Conservation (phyloP, 2,888 invertebrate species). For the Sarcophaga caerulescens region DNA sequence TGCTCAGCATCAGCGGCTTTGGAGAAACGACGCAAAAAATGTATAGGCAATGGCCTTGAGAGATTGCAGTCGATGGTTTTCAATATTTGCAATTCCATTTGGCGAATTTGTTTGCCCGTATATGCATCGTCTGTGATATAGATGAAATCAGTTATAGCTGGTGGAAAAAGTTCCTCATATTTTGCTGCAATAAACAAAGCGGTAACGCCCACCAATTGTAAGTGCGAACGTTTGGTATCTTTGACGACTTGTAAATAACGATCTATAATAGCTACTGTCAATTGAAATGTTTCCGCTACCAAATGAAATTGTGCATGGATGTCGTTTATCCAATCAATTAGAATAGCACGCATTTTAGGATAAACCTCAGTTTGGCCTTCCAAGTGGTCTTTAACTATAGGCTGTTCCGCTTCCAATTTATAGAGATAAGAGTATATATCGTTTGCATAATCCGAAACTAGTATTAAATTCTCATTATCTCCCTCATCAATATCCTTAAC, state of each 20-base stretch:
- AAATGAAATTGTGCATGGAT: constrained; percentile 94
- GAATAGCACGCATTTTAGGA: constrained; percentile 92
- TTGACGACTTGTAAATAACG: constrained; percentile 87
- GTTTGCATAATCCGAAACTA: constrained; percentile 92
- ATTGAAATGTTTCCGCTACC: constrained; percentile 93
- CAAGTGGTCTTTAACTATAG: constrained; percentile 86
- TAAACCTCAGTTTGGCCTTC: constrained; percentile 86
- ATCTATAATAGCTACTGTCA: constrained; percentile 94
- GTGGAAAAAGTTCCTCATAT: constrained; percentile 96
- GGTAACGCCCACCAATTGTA: constrained; percentile 94
- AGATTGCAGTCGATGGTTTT: constrained; percentile 89
- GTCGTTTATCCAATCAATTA: constrained; percentile 97
- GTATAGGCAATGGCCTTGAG: constrained; percentile 92
- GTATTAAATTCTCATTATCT: constrained; percentile 88
- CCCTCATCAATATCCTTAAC: constrained; percentile 89
- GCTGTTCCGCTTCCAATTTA: constrained; percentile 86
- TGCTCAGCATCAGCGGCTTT: constrained; percentile 84
- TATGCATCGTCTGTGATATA: constrained; percentile 95
- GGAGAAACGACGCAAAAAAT: constrained; percentile 92
- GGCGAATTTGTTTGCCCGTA: constrained; percentile 88
- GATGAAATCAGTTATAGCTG: constrained; percentile 93
- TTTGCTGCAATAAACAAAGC: constrained; percentile 95
- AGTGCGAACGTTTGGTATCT: constrained; percentile 85
- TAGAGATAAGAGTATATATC: constrained; percentile 94
- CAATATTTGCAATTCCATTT: constrained; percentile 92